Conservation (phyloP, 2,797 vertebrate species). For the Tamandua tetradactyla region DNA sequence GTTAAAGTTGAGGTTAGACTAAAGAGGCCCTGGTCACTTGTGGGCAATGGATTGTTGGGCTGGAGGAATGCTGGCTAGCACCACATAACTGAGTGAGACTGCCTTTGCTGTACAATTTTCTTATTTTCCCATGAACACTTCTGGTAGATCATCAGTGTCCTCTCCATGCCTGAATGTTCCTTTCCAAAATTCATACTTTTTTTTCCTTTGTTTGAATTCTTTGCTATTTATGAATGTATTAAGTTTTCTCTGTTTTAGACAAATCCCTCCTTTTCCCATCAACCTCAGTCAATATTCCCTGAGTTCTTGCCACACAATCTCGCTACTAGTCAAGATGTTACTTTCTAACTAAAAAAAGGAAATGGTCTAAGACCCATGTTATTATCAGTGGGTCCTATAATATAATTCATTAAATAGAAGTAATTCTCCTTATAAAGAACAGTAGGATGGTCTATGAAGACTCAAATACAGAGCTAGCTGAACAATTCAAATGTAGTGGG, state of each 20-base stretch:
- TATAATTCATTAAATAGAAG: background rate
- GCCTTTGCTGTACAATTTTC: background rate
- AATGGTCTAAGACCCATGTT: background rate
- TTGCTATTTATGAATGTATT: background rate
- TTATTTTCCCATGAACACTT: background rate
- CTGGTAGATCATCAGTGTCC: background rate
- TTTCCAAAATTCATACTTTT: background rate
- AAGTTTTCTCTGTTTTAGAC: background rate
- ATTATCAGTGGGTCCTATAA: background rate
- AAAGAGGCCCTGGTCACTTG: background rate
- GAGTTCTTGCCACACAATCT: background rate
- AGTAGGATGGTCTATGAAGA: background rate
- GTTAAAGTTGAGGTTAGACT: background rate
- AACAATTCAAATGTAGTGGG: background rate
- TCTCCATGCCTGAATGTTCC: background rate
- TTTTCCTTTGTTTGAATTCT: background rate
- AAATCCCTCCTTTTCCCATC: background rate
- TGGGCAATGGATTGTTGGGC: background rate
- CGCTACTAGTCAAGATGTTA: background rate
- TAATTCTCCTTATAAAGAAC: background rate
- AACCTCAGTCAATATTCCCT: background rate
- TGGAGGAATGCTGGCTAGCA: background rate
- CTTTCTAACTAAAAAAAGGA: background rate
- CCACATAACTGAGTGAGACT: background rate
- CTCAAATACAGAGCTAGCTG: background rate